phyloP scores from a whole-genome alignment of 2,797 vertebrate species.

The Sebastes diaconus region DNA sequence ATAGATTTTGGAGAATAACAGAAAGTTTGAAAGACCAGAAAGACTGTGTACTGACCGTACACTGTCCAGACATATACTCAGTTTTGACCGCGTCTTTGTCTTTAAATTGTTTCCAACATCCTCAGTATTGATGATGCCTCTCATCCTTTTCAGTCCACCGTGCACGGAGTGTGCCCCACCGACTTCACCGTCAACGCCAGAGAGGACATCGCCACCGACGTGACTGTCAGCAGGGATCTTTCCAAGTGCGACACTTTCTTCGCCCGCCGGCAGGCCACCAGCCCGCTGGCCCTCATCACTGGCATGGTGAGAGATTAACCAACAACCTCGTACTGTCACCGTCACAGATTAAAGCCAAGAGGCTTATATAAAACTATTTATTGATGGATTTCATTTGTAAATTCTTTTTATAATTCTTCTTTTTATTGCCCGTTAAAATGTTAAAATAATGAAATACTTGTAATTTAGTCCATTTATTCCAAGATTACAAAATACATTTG shows the following conservation, averaged over 20 bases:
- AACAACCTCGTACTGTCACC: background rate
- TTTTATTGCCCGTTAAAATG: too few relatives aligned
- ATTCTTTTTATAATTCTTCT: too few relatives aligned
- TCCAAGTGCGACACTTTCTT: conserved; percentile 84
- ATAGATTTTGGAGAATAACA: too few relatives aligned
- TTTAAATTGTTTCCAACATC: background rate
- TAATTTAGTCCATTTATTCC: too few relatives aligned
- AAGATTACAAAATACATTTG: too few relatives aligned
- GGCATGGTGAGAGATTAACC: conserved; percentile 83
- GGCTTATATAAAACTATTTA: background rate
- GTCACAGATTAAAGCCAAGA: background rate
- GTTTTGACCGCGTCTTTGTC: too few relatives aligned
- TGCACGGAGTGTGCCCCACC: conserved; percentile 89
- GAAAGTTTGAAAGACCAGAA: too few relatives aligned
- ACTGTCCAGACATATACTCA: too few relatives aligned
- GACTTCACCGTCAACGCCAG: conserved; percentile 80
- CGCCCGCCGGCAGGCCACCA: conserved; percentile 82
- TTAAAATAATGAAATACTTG: too few relatives aligned
- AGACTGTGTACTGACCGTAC: too few relatives aligned
- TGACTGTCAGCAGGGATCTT: conserved; percentile 87
- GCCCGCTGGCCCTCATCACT: conserved; percentile 90
- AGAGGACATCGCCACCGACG: conserved; percentile 83
- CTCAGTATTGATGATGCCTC: background rate
- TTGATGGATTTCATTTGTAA: too few relatives aligned
- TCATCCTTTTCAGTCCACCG: conserved; percentile 82